A percentile compares a stretch with the other conserved stretches of the same genome.
Evolutionary conservation across 2,797 vertebrate genomes (phyloP).

Genomic region (Dermochelys coriacea): DNA sequence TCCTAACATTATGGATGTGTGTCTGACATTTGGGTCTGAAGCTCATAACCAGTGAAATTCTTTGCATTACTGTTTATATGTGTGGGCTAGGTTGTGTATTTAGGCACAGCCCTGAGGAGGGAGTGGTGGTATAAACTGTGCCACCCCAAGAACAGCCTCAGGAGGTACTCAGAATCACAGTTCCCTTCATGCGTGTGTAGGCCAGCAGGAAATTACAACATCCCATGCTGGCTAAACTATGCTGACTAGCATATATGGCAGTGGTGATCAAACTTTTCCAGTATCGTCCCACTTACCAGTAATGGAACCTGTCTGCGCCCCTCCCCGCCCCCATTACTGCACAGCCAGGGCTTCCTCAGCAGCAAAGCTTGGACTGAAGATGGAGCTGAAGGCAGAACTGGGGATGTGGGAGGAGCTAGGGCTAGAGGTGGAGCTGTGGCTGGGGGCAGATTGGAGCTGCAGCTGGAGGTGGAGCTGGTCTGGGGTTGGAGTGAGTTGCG

Average conservation of each 20-base stretch:
- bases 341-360: too few species aligned
- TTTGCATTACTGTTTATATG: background rate
- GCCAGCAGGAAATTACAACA: background rate
- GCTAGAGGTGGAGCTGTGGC: too few species aligned
- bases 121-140: background rate
- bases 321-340: too few species aligned
- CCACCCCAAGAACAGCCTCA: background rate
- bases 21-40: background rate
- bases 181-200: background rate
- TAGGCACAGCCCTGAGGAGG: background rate
- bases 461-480: too few species aligned
- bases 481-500: too few species aligned
- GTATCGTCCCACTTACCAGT: too few species aligned
- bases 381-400: too few species aligned
- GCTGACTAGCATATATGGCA: background rate
- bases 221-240: background rate
- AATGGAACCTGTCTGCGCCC: too few species aligned
- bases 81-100: background rate
- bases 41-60: background rate
- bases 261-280: too few species aligned
- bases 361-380: too few species aligned
- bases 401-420: too few species aligned
- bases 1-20: background rate
- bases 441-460: too few species aligned
- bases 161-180: background rate